Base-by-base conservation (phyloP, 2,797 vertebrate genomes). In the Dromococcyx pavoninus region DNA sequence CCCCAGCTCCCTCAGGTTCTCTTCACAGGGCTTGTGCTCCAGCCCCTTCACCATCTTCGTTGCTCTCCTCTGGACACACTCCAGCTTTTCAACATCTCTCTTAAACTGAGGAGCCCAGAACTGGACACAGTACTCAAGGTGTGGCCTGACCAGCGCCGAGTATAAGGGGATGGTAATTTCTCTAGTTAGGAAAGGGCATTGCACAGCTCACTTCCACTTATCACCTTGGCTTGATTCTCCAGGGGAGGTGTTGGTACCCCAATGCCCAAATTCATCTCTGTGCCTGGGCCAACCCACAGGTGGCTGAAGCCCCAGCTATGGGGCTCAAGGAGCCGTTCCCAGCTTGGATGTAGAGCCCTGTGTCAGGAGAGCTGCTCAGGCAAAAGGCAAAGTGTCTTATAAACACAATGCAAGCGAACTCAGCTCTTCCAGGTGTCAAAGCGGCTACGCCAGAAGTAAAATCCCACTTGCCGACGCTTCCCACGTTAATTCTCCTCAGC, bases 331-430 rank as follows among this genome's bases (percentile, higher is more conserved):
- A 46, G 37, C 30, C 0, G 2, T 5, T 27, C 13, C 7, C 1
- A 1, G 35, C n/a, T 35, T 9, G 48, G 33, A 3, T 2, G 11
- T 46, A 13, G 43, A 43, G 60, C n/a, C 25, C 27, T 7, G 10
- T 35, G 16, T 1, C 43, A 17, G 28, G 15, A 7, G 4, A 53
- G 37, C 43, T 3, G 30, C 78, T 72, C 54, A 17, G 62, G 16
- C 19, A 16, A 10, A 0, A 0, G 32, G 13, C 6, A 11, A 13
- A 54, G 6, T 0, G 0, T 19, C 23, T 21, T 1, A 12, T 0
- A 13, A 15, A n/a, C 0, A 6, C 22, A 4, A 3, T 0, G 8
- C 43, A 4, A n/a, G 17, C 0, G 2, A 1, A 1, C 1, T 6
- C 0, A 4, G 17, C 54, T 48, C 9, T 50, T 6, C 41, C 39